Evolutionary conservation across 2,113 vertebrate species (phyloP).

Genomic region (Syngnathus typhle): DNA sequence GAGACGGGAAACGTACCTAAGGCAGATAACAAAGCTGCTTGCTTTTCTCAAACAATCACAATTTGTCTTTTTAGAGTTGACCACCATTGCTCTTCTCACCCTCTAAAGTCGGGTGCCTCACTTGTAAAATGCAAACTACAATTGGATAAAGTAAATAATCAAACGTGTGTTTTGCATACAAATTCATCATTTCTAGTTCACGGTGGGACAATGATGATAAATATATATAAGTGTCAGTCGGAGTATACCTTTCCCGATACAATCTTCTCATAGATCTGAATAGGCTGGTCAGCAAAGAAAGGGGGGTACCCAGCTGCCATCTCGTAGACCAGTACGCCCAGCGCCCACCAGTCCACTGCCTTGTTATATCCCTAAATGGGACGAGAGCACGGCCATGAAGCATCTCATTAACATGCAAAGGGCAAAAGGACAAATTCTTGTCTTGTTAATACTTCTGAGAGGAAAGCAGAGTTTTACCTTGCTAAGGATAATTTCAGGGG

Average conservation of each 20-base stretch:
- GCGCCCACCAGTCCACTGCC: conserved; percentile 91
- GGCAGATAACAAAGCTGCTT: conserved; percentile 5
- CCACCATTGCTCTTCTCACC: not conserved
- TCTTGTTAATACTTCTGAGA: no score
- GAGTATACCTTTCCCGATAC: conserved; percentile 85
- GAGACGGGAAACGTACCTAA: conserved; percentile 85
- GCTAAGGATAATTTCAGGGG: conserved; percentile 90
- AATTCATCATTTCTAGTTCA: not conserved
- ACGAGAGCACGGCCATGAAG: not conserved
- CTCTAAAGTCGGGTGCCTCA: not conserved
- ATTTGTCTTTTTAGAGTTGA: not conserved
- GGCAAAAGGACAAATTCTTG: no score
- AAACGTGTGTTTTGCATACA: not conserved
- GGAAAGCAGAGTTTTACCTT: conserved; percentile 64
- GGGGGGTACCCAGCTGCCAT: conserved; percentile 90
- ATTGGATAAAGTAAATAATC: not conserved
- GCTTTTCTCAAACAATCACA: not conserved
- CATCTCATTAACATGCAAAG: not conserved
- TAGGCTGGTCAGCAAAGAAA: conserved; percentile 90
- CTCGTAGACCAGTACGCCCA: conserved; percentile 90
- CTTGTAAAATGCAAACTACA: not conserved
- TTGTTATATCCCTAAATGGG: conserved; percentile 83
- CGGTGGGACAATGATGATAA: not conserved
- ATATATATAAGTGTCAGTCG: not conserved
- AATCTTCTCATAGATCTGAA: conserved; percentile 94